Base-by-base conservation (phyloP, 2,888 invertebrate genomes). In the Agrenia bidenticulata region DNA sequence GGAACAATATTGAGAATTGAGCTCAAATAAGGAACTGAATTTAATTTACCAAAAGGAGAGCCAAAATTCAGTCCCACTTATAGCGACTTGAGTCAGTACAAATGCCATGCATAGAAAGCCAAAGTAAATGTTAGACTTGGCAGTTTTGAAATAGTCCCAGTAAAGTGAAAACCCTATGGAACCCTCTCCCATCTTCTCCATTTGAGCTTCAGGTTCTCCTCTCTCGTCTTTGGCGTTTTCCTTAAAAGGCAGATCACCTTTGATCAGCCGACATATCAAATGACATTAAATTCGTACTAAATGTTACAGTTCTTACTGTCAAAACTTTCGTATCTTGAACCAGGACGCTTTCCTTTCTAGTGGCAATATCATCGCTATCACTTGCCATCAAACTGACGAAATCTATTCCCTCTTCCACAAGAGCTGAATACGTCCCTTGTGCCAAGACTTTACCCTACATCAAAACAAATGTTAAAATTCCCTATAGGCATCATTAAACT, bases 51-150 rank as follows among this genome's bases (percentile, higher is more conserved):
- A 90, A 77, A 84, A 86, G 73, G 88, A 88, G 0, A 90, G 82
- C 83, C 89, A 91, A 76, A 84, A 90, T 77, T 91, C 90, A 0
- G 85, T 83, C 0, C 85, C 84, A 24, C 87, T 88, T 0, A 87
- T 85, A 21, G 85, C 80, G 0, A 82, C 79, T 78, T 90, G 88
- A 0, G 88, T 83, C 2, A 86, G 59, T 0, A 86, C 19, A 42
- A 87, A 82, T 0, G 85, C 77, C 0, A 82, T 2, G 5, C 86
- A 69, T 80, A 90, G 84, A 0, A 85, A 77, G 21, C 83, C 74
- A 45, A 71, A 53, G 5, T 56, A 58, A 1, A 51, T 11, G n/a
- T 27, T 21, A 23, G 64, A 55, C 11, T 66, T 51, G 1, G 72
- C 74, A 11, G 70, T 63, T 11, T 42, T 24, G 32, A 75, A 74